Percentiles rank a stretch among this genome's conserved stretches.
phyloP scores from a whole-genome alignment of 2,888 invertebrate genomes.

The Platynereis dumerilii region DNA sequence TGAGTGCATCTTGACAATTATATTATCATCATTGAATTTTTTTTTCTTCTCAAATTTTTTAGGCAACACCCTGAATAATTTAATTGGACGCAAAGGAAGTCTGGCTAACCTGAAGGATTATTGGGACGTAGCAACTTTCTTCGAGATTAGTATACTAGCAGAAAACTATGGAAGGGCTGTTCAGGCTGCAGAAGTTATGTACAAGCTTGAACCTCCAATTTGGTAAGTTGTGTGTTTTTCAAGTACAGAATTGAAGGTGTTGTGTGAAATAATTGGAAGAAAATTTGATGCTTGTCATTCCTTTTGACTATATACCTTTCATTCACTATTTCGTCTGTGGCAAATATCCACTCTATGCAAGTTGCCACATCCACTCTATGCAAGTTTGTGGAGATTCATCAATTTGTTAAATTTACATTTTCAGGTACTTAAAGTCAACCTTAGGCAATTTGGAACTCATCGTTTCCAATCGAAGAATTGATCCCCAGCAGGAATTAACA shows the following conservation, averaged over 20 bases:
- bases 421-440: slow-evolving; percentile 79
- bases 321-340: too few relatives aligned
- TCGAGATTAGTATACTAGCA: slow-evolving; percentile 96
- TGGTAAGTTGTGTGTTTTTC: too few relatives aligned
- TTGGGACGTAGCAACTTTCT: slow-evolving; percentile 99
- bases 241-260: neutral
- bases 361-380: too few relatives aligned
- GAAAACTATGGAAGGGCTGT: slow-evolving; percentile 97
- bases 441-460: slow-evolving; percentile 67
- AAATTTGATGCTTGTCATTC: neutral
- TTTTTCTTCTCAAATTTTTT: slow-evolving; percentile 41
- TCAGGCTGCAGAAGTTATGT: slow-evolving; percentile 82
- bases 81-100: slow-evolving; percentile 97
- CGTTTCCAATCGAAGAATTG: too few relatives aligned
- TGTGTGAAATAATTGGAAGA: neutral
- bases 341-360: too few relatives aligned
- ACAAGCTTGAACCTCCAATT: slow-evolving; percentile 66
- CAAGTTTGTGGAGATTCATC: too few relatives aligned
- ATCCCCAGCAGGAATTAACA: too few relatives aligned
- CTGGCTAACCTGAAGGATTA: slow-evolving; percentile 91
- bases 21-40: too few relatives aligned
- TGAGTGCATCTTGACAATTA: too few relatives aligned
- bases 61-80: slow-evolving; percentile 92
- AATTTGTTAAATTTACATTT: too few relatives aligned
- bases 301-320: too few relatives aligned